Conservation (phyloP, 2,113 vertebrate species). For the Phyllostomus hastatus region DNA sequence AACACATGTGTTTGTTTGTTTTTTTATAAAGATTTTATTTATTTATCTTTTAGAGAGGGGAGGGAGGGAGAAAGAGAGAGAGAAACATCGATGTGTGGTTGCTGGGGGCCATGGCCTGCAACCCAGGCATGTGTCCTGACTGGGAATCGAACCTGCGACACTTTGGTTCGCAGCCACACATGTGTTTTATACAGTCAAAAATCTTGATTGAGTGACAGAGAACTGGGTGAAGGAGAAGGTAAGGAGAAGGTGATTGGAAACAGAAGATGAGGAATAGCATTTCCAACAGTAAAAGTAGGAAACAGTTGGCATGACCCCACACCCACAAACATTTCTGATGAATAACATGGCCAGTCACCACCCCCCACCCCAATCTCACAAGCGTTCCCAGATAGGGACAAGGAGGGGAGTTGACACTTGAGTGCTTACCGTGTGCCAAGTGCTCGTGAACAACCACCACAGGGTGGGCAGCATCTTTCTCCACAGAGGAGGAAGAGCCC, state of each 20-base stretch:
- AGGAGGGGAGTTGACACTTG: not conserved
- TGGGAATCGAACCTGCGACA: too few species aligned
- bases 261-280: not conserved
- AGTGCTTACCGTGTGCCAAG: not conserved
- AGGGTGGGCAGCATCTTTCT: not conserved
- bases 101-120: too few species aligned
- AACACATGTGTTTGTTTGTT: not conserved
- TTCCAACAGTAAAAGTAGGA: slow-evolving; percentile 4
- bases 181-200: not conserved
- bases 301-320: not conserved
- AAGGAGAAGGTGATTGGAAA: slow-evolving; percentile 6
- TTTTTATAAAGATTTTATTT: too few species aligned
- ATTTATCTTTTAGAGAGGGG: too few species aligned
- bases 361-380: not conserved
- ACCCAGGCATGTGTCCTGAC: too few species aligned
- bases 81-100: too few species aligned
- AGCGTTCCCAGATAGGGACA: not conserved
- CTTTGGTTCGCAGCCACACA: too few species aligned
- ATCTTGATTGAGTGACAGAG: not conserved
- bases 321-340: not conserved
- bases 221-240: slow-evolving; percentile 1
- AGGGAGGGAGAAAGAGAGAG: too few species aligned
- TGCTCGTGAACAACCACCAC: not conserved
- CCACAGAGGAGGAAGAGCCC: not conserved
- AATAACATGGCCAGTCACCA: not conserved